Percentiles rank a stretch among this genome's conserved stretches.
Evolutionary conservation across 2,888 invertebrate species (phyloP).

Genomic region (Colletes collaris): DNA sequence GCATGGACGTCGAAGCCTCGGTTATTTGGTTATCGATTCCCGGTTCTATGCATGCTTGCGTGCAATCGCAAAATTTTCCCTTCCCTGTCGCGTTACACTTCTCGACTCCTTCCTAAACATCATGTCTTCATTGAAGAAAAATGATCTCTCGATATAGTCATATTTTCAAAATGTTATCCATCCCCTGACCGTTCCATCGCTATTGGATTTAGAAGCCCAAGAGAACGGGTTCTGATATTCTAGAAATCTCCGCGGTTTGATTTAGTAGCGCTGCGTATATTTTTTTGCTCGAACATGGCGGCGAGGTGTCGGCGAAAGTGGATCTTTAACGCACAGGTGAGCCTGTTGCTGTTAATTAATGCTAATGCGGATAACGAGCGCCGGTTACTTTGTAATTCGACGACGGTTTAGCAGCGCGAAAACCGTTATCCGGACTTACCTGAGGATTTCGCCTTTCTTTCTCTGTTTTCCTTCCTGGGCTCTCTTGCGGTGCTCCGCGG

Average conservation of each 20-base stretch:
- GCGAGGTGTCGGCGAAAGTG: slow-evolving; percentile 7
- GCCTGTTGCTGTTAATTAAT: slow-evolving; percentile 62
- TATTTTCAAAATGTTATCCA: too few relatives aligned
- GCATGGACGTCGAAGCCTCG: background rate
- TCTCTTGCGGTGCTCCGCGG: slow-evolving; percentile 19
- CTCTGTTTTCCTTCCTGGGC: slow-evolving; percentile 31
- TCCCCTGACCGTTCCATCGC: too few relatives aligned
- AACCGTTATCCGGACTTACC: slow-evolving; percentile 66
- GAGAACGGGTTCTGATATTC: too few relatives aligned
- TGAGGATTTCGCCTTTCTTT: slow-evolving; percentile 52
- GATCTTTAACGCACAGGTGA: slow-evolving; percentile 38
- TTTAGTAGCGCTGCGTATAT: too few relatives aligned
- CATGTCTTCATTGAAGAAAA: too few relatives aligned
- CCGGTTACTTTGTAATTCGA: slow-evolving; percentile 67
- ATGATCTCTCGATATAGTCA: too few relatives aligned
- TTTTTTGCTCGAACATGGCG: background rate
- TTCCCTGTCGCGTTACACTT: too few relatives aligned
- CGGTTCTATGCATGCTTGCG: background rate
- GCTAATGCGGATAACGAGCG: slow-evolving; percentile 66
- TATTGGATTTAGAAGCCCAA: too few relatives aligned
- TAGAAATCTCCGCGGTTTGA: too few relatives aligned
- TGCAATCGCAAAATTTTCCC: background rate
- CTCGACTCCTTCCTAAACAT: too few relatives aligned
- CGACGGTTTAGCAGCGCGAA: slow-evolving; percentile 59
- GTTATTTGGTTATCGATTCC: slow-evolving; percentile 1